Percentiles rank a stretch among this genome's conserved stretches.
These are phyloP conservation scores for Anguilla rostrata DNA, from an alignment of 2,113 vertebrate genomes.

Conservation along the genomic window DNA sequence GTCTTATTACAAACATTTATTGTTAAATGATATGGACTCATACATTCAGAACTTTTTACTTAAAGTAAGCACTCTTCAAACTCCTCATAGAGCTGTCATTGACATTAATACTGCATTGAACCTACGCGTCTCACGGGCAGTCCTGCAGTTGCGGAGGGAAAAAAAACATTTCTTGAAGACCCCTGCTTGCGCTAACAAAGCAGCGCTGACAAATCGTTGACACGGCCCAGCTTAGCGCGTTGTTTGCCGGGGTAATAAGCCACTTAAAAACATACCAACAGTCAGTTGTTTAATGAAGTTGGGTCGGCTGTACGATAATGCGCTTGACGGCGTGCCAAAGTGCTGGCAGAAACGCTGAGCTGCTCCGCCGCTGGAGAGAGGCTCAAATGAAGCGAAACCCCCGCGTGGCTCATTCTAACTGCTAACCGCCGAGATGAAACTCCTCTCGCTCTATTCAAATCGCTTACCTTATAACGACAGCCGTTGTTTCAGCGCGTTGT, in stretches of 20 bases:
- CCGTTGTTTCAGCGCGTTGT: background rate
- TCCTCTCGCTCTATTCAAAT: background rate
- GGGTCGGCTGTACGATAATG: constrained; percentile 54
- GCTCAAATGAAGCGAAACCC: constrained; percentile 34
- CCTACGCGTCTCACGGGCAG: background rate
- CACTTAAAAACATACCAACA: constrained; percentile 37
- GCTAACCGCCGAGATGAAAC: constrained; percentile 1
- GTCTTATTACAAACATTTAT: background rate
- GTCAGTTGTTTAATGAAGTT: constrained; percentile 58
- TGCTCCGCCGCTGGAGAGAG: constrained; percentile 41
- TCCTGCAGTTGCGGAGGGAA: background rate
- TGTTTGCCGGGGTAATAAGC: constrained; percentile 35
- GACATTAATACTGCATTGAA: background rate
- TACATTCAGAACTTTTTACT: background rate
- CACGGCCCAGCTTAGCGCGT: constrained; percentile 34
- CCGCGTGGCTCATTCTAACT: background rate
- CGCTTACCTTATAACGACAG: background rate
- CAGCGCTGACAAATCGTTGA: constrained; percentile 7
- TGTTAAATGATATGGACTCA: background rate
- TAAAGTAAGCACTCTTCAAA: background rate
- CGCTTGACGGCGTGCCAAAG: constrained; percentile 42
- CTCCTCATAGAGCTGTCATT: background rate
- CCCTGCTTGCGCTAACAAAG: constrained; percentile 26
- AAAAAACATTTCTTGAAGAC: constrained; percentile 20
- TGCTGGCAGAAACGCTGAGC: constrained; percentile 15